phyloP scores from a whole-genome alignment of 1,140 invertebrate genomes.

The Belonocnema kinseyi region DNA sequence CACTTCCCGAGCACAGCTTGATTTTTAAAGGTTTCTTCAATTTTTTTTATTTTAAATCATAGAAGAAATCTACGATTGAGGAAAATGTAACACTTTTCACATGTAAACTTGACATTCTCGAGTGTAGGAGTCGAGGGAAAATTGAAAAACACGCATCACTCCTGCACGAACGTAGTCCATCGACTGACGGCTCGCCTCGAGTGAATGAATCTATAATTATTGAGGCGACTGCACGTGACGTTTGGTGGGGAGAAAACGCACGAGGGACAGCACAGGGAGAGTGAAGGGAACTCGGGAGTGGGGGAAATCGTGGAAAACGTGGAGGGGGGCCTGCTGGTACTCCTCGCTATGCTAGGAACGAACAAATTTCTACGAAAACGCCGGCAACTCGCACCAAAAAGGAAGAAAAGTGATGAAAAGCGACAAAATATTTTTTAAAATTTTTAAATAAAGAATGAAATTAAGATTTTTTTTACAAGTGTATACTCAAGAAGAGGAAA shows the following conservation, averaged over 20 bases:
- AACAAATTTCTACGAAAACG: neutral
- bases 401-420: neutral
- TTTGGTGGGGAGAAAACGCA: constrained; percentile 34
- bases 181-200: constrained; percentile 54
- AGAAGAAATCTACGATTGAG: neutral
- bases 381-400: neutral
- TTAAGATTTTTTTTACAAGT: too few species aligned
- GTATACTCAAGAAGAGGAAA: too few species aligned
- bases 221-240: constrained; percentile 33
- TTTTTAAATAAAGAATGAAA: too few species aligned
- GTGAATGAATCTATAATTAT: constrained; percentile 67
- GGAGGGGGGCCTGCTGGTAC: constrained; percentile 10
- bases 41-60: too few species aligned
- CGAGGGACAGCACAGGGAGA: constrained; percentile 23
- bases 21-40: neutral
- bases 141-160: constrained; percentile 34
- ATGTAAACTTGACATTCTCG: constrained; percentile 25
- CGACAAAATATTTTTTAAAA: too few species aligned
- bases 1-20: neutral
- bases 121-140: constrained; percentile 26
- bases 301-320: constrained; percentile 47
- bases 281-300: constrained; percentile 34
- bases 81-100: constrained; percentile 18
- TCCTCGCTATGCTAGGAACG: neutral
- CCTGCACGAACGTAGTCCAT: constrained; percentile 35